Evolutionary conservation across 2,888 invertebrate species (phyloP), one percentile per base, ranked within the genome.

Genomic region (Tenthredo amoena): DNA sequence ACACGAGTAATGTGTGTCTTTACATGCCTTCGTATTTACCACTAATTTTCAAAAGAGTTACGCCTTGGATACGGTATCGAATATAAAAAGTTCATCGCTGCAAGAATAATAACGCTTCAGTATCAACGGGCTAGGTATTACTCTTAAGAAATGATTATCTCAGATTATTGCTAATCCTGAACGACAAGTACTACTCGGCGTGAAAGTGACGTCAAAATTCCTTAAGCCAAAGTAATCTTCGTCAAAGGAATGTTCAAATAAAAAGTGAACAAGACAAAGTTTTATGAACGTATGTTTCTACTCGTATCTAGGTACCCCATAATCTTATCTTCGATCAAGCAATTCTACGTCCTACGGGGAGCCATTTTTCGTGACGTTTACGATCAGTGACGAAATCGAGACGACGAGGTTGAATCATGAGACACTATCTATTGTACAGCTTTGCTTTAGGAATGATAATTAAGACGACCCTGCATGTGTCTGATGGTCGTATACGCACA

Each of bases 361-460:
- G 7, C 15, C 9, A 21, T 74, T 43, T 21, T 74, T 40, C 6
- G 15, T 74, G 72, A 68, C 18, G 68, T 68, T 68, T 68, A 34
- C 68, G 68, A 34, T 68, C 68, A 68, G 68, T 43, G 40, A 74
- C n/a, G 40, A 74, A 74, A 74, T 43, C 40, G 43, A 74, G 15
- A 43, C 21, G 43, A 3, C 72, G 72, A 74, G 40, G 72, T 10
- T 74, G 40, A 74, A 43, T 43, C 72, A 43, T 40, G 72, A 21
- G 72, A 31, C 72, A 4, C 72, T 37, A 72, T 72, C 40, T 72
- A 72, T 72, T 74, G 10, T 9, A 43, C 43, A 71, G 34, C 18
- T 71, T 71, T 71, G 71, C 71, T 71, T 34, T 47, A 47, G 21
- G 26, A 76, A 76, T 76, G 76, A 76, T 76, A 76, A 76, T 76